These are phyloP conservation scores for Tetranychus cinnabarinus DNA, from an alignment of 1,140 invertebrate species.

Conservation along the genomic window DNA sequence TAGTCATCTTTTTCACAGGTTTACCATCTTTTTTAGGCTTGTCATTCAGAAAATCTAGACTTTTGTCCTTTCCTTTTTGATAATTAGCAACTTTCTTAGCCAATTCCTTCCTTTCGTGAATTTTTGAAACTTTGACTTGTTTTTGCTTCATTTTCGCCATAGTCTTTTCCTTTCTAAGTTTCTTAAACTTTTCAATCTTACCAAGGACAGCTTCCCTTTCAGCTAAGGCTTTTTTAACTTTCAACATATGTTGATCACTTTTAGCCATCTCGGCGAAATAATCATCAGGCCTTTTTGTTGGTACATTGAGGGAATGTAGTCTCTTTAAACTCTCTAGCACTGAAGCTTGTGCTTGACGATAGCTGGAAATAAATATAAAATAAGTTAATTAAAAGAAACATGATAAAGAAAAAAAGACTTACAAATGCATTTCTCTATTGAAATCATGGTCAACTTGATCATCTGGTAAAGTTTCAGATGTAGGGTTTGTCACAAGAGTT, in stretches of 20 bases:
- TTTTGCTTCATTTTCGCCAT: slow-evolving; percentile 63
- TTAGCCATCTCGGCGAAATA: slow-evolving; percentile 99
- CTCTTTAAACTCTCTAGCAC: slow-evolving; percentile 48
- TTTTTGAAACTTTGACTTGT: slow-evolving; percentile 51
- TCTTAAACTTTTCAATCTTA: slow-evolving; percentile 61
- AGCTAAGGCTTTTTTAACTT: slow-evolving; percentile 43
- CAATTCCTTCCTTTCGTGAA: slow-evolving; percentile 23
- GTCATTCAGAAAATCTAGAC: slow-evolving; percentile 45
- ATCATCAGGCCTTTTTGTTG: slow-evolving; percentile 67
- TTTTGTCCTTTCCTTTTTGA: slow-evolving; percentile 52
- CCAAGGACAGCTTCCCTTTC: slow-evolving; percentile 59
- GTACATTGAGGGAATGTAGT: slow-evolving; percentile 44
- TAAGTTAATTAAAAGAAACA: background rate
- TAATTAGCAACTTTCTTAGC: slow-evolving; percentile 26
- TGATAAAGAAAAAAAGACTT: slow-evolving; percentile 10
- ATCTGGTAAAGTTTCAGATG: slow-evolving; percentile 30
- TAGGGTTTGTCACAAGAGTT: slow-evolving; percentile 43
- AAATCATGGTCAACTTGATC: slow-evolving; percentile 80
- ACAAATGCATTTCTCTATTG: slow-evolving; percentile 62
- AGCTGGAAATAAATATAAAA: slow-evolving; percentile 20
- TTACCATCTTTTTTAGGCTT: slow-evolving; percentile 19
- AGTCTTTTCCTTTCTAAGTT: slow-evolving; percentile 69
- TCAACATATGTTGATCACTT: slow-evolving; percentile 70
- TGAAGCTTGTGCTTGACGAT: slow-evolving; percentile 69
- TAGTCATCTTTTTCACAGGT: slow-evolving; percentile 16